Base-by-base conservation (phyloP, 2,113 vertebrate species). In the Pristiophorus japonicus region DNA sequence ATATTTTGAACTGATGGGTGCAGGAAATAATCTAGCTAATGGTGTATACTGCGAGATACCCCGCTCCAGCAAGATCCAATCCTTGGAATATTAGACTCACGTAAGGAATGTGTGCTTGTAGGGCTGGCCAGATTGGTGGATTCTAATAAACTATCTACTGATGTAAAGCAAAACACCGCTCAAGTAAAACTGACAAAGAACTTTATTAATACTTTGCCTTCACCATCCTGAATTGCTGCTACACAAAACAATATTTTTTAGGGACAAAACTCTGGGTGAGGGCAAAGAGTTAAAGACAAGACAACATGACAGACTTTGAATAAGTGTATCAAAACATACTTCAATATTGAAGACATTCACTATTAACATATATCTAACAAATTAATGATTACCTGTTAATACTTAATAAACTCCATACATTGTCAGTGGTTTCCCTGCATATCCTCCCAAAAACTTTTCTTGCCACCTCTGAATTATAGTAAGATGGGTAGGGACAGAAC, bases 121-220 rank as follows among this genome's bases (percentile, higher is more conserved):
- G 22, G 22, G 24, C 93, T 45, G 34, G 66, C 24, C 66, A 94
- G 45, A 94, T 94, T 94, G 4, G 4, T 73, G 38, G 27, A 94
- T 94, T 73, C 93, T 70, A 94, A 94, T 51, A 30, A 94, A 94
- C 93, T 94, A 94, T 42, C 93, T 94, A 94, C 93, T 94, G 22
- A 20, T 45, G 27, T 51, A 67, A 70, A 70, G 93, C 65, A 94
- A 51, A 70, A 34, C 65, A 94, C 22, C 18, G 45, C 93, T 73
- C 27, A 70, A 94, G 65, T 94, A 94, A 94, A 94, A 94, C 93
- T 73, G 66, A 94, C 93, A 94, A 94, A 94, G 66, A 94, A 94
- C 65, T 67, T 94, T 94, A 94, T 94, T 94, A 94, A 94, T 94
- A 94, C 93, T 94, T 94, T 94, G 93, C 93, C 93, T 94, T 94